phyloP scores from a whole-genome alignment of 2,797 vertebrate genomes.

The Takifugu rubripes region DNA sequence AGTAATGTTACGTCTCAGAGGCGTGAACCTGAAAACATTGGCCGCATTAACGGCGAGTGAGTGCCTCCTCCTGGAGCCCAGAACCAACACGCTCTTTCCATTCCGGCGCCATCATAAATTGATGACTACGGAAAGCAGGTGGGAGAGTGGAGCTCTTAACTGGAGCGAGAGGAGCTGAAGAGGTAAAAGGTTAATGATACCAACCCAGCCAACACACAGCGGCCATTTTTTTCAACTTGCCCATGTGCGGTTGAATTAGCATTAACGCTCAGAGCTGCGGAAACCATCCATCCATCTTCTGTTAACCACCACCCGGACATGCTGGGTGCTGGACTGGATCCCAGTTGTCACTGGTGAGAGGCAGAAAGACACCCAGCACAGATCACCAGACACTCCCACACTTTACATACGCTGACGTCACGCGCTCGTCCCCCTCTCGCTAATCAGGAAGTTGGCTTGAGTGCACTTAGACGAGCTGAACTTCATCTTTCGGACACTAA shows the following conservation, averaged over 20 bases:
- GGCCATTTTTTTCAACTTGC: neutral
- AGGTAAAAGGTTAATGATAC: conserved; percentile 17
- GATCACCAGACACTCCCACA: no score
- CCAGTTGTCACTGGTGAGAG: no score
- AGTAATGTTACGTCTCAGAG: conserved; percentile 30
- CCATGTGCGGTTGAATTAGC: neutral
- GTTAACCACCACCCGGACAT: no score
- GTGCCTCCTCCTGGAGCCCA: conserved; percentile 16
- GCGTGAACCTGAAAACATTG: conserved; percentile 17
- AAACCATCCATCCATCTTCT: conserved; percentile 5
- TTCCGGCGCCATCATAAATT: conserved; percentile 44
- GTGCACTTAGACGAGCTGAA: no score
- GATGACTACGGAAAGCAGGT: conserved; percentile 37
- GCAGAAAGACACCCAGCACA: no score
- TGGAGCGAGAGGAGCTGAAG: conserved; percentile 11
- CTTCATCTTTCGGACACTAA: no score
- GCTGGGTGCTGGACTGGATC: no score
- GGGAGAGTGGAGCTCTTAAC: conserved; percentile 31
- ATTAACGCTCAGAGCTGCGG: neutral
- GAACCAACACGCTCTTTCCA: conserved; percentile 28
- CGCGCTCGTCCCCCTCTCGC: no score
- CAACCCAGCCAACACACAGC: neutral
- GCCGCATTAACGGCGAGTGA: conserved; percentile 31
- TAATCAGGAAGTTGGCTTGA: no score
- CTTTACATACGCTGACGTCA: no score